Percentiles rank a stretch among this genome's conserved stretches.
phyloP scores from a whole-genome alignment of 2,113 vertebrate species.

The Illadopsis cleaveri region DNA sequence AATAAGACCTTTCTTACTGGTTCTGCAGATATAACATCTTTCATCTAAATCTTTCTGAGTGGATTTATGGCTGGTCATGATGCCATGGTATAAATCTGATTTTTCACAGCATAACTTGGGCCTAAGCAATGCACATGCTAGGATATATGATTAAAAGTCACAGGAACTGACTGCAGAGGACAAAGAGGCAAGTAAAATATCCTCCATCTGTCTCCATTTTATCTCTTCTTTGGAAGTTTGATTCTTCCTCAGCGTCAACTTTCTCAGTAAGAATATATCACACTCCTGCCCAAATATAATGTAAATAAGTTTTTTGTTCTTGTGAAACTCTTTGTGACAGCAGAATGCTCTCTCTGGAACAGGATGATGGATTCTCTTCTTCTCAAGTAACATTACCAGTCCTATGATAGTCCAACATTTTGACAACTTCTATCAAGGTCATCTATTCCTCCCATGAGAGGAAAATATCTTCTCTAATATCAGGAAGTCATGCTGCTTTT shows the following conservation, averaged over 20 bases:
- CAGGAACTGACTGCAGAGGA: not conserved
- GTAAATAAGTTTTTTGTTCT: not conserved
- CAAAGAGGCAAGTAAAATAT: not conserved
- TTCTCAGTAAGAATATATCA: not conserved
- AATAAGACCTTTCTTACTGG: not conserved
- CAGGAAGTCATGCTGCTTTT: not conserved
- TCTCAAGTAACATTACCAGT: not conserved
- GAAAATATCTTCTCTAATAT: not conserved
- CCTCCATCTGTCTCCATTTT: not conserved
- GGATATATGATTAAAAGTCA: not conserved
- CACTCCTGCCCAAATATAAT: not conserved
- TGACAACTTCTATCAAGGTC: not conserved
- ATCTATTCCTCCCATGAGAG: not conserved
- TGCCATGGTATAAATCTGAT: not conserved
- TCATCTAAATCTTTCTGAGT: not conserved
- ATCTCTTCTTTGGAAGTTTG: not conserved
- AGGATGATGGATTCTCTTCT: not conserved
- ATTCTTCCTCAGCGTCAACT: not conserved
- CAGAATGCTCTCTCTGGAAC: not conserved
- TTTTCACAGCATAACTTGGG: not conserved
- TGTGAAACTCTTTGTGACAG: not conserved
- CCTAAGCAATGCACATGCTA: fast-evolving
- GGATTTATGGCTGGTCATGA: not conserved
- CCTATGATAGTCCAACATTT: not conserved
- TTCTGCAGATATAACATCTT: not conserved